Evolutionary conservation across 2,888 invertebrate species (phyloP), one percentile per base, ranked within the genome.

Genomic region (Nezara viridula): DNA sequence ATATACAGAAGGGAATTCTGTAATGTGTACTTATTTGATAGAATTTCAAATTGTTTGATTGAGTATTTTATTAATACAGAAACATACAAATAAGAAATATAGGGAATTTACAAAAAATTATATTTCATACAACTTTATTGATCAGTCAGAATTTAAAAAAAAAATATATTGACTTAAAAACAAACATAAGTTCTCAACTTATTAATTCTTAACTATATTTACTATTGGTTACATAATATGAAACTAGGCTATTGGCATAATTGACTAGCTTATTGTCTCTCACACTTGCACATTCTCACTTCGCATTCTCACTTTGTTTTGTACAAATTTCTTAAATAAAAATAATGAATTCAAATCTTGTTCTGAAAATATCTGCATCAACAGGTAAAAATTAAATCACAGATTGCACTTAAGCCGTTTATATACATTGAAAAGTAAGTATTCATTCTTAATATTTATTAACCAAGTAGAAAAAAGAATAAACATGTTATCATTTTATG

Each of bases 101-200:
- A 66, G 32, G 66, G 19, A 60, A 52, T 66, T 32, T 32, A 66
- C 32, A 66, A 66, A 32, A 60, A 32, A 6, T 66, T 6, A 32
- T n/a, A n/a, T 81, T 81, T 77, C 77, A 81, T 81, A 44, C 81
- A 81, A 19, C 16, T 81, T 81, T 81, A 81, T 81, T 81, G 77
- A 77, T 77, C 81, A 81, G 81, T 81, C 40, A 81, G 81, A 44
- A n/a, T 40, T n/a, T 44, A 19, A 81, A 81, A 81, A 81, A 19
- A 81, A 77, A 24, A 37, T 37, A 19, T 44, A 77, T 7, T 12
- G 44, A 81, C 44, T 81, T 81, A 44, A 40, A 77, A 24, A 44
- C 81, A n/a, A 44, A 81, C 44, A 66, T 66, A 60, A 60, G 60
- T 60, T 60, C 60, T 60, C 14, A 60, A 60, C 60, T 60, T 66